phyloP scores from a whole-genome alignment of 2,888 invertebrate species.

The Tortricodes alternella region DNA sequence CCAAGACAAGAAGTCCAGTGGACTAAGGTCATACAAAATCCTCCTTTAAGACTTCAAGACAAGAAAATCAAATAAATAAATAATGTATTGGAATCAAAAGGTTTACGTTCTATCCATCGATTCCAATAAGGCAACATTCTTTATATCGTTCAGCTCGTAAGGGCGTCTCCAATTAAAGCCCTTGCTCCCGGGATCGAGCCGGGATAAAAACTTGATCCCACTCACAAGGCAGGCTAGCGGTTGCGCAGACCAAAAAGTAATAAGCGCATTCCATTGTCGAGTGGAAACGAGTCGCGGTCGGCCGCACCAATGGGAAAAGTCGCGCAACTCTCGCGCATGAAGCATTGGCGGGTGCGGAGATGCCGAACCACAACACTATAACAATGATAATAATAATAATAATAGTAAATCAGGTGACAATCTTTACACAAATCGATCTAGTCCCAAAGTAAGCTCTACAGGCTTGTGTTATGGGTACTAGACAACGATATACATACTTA shows the following conservation, averaged over 20 bases:
- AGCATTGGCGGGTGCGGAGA: slow-evolving; percentile 49
- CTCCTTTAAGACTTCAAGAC: too few relatives aligned
- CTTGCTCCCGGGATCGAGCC: slow-evolving; percentile 44
- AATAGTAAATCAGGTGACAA: too few relatives aligned
- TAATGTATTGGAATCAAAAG: neutral
- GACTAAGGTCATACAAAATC: too few relatives aligned
- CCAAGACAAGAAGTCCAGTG: too few relatives aligned
- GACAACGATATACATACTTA: too few relatives aligned
- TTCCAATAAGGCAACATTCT: slow-evolving; percentile 18
- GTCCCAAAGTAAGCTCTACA: too few relatives aligned
- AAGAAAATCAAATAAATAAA: neutral
- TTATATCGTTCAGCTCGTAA: slow-evolving; percentile 18
- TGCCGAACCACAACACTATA: too few relatives aligned
- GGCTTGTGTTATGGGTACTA: too few relatives aligned
- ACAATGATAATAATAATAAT: too few relatives aligned
- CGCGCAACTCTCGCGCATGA: slow-evolving; percentile 51
- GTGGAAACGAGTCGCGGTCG: slow-evolving; percentile 73
- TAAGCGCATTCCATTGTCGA: slow-evolving; percentile 77
- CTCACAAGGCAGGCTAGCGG: slow-evolving; percentile 36
- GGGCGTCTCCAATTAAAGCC: slow-evolving; percentile 39
- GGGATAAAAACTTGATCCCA: slow-evolving; percentile 66
- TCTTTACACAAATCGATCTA: too few relatives aligned
- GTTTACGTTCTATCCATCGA: neutral
- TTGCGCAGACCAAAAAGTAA: slow-evolving; percentile 66
- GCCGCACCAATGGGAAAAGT: slow-evolving; percentile 70